phyloP scores from a whole-genome alignment of 37 sponge, comb jelly and placozoan species.

The Hexactinellida sp. region DNA sequence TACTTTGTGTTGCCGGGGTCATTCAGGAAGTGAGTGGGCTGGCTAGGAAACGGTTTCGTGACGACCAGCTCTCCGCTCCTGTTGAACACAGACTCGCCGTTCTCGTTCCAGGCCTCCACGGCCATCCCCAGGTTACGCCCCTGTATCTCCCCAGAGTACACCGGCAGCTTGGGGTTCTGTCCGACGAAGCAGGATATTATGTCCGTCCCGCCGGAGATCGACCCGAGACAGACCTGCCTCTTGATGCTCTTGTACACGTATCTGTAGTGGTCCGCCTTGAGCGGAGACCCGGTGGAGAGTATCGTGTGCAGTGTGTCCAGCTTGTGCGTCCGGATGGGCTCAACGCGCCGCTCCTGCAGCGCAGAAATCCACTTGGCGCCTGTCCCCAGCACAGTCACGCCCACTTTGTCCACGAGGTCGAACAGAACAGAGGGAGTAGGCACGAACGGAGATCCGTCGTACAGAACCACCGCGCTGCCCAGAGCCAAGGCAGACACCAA shows the following conservation, averaged over 20 bases:
- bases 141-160: slow-evolving; percentile 85
- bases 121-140: slow-evolving; percentile 86
- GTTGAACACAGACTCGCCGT: slow-evolving; percentile 67
- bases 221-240: slow-evolving; percentile 64
- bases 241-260: slow-evolving; percentile 84
- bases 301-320: slow-evolving; percentile 69
- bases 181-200: slow-evolving; percentile 97
- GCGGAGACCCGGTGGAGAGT: slow-evolving; percentile 91
- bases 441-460: slow-evolving; percentile 92
- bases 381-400: slow-evolving; percentile 81
- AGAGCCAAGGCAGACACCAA: slow-evolving; percentile 71
- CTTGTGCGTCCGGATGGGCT: slow-evolving; percentile 57
- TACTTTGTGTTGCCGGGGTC: slow-evolving; percentile 82
- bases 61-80: slow-evolving; percentile 87
- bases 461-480: slow-evolving; percentile 73
- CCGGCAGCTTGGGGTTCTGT: slow-evolving; percentile 72
- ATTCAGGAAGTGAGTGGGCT: slow-evolving; percentile 92
- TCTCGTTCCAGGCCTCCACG: slow-evolving; percentile 63
- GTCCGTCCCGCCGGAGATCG: slow-evolving; percentile 95
- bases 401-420: slow-evolving; percentile 69
- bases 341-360: slow-evolving; percentile 58
- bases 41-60: slow-evolving; percentile 83
- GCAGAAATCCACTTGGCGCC: slow-evolving; percentile 87
- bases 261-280: slow-evolving; percentile 77
- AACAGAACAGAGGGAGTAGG: slow-evolving; percentile 66